Base-by-base conservation (phyloP, 1,140 invertebrate species). In the Arion vulgaris region DNA sequence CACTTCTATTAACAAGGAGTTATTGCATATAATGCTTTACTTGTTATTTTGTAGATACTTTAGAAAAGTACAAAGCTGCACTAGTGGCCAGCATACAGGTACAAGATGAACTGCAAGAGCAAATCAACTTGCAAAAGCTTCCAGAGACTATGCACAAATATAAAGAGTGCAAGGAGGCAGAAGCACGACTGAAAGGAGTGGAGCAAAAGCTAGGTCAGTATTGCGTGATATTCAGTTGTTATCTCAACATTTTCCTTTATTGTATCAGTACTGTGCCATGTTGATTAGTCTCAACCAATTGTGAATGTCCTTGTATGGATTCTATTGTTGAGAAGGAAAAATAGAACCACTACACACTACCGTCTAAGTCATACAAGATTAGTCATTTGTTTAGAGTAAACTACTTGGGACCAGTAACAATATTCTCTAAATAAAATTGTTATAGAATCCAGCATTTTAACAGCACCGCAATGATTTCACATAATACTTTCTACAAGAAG, bases 91-190 rank as follows among this genome's bases (percentile, higher is more conserved):
- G 86, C 78, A 73, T 87, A 41, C 85, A 86, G 71, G 87, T 90
- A 1, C 85, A 88, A 71, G 83, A 85, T 28, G 92, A 92, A 23
- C 84, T 92, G 15, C 80, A 89, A 39, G 92, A 92, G 57, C 91
- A 92, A 81, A 80, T 89, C 68, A 80, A 84, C 4, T 66, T 85
- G 17, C 85, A 89, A 86, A 87, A 91, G 34, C 66, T 86, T 17
- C 87, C 90, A 19, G 91, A 91, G 78, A 92, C 92, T 90, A 84
- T 88, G 77, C 85, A 85, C n/a, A 92, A 92, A 76, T 87, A 90
- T 71, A 87, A 88, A 45, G 92, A 92, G 82, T 92, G 88, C 77
- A 71, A 87, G 17, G 90, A 91, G n/a, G 89, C 88, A 1, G 89
- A 92, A 79, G 83, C 83, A 36, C 88, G 88, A 72, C 86, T 92